Conservation (phyloP, 2,888 invertebrate genomes). For the Blastobasis lacticolella region DNA sequence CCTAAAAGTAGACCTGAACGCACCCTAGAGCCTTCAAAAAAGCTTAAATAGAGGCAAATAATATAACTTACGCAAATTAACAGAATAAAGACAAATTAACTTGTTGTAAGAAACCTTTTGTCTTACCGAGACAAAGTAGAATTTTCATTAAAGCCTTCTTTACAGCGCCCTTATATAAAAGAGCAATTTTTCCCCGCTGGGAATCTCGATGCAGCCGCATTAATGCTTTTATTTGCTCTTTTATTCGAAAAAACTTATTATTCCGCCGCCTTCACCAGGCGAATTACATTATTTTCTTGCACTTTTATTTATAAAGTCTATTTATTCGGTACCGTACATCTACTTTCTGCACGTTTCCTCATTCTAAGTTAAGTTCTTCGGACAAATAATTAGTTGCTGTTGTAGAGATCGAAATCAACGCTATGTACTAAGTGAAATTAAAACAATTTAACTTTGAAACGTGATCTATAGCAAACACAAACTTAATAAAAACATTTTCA, state of each 20-base stretch:
- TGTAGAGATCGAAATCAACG: too few relatives aligned
- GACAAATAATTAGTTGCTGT: too few relatives aligned
- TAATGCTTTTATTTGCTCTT: conserved; percentile 64
- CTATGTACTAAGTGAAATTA: too few relatives aligned
- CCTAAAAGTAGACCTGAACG: too few relatives aligned
- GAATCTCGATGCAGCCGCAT: conserved; percentile 69
- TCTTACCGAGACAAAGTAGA: conserved; percentile 46
- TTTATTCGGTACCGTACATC: conserved; percentile 12
- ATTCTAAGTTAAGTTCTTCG: too few relatives aligned
- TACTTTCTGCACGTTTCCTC: too few relatives aligned
- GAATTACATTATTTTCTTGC: conserved; percentile 60
- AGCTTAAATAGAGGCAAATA: background rate
- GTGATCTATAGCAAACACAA: too few relatives aligned
- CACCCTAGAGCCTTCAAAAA: too few relatives aligned
- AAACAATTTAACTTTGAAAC: too few relatives aligned
- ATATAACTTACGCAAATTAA: conserved; percentile 20
- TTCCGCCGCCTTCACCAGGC: conserved; percentile 57
- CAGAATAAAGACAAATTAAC: conserved; percentile 26
- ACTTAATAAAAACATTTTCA: too few relatives aligned
- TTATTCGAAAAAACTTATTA: conserved; percentile 67
- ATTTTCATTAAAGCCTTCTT: conserved; percentile 67
- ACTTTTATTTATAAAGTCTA: conserved; percentile 46
- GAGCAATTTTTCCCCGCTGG: conserved; percentile 63
- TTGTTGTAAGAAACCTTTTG: conserved; percentile 42
- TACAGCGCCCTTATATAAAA: conserved; percentile 58